Conservation (phyloP, 2,113 vertebrate species). For the Macrotus californicus region DNA sequence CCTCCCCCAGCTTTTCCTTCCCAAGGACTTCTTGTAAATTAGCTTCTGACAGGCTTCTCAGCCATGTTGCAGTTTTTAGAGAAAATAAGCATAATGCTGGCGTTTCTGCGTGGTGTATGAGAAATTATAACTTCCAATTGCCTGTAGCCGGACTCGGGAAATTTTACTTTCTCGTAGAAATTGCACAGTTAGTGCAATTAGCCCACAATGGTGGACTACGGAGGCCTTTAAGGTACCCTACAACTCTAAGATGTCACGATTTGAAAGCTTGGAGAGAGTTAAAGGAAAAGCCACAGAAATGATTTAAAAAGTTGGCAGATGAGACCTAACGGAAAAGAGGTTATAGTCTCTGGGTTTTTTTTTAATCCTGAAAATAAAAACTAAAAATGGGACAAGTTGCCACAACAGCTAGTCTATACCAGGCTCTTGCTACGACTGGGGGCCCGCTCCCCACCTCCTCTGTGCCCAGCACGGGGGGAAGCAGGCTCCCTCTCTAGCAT, state of each 20-base stretch:
- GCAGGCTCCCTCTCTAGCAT: not conserved
- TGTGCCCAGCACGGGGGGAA: not conserved
- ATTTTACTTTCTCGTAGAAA: not conserved
- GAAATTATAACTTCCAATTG: not conserved
- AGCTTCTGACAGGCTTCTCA: not conserved
- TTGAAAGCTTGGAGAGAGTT: not conserved
- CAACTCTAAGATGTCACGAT: not conserved
- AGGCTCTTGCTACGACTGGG: not conserved
- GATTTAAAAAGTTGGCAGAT: not conserved
- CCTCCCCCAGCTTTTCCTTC: not conserved
- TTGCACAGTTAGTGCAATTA: not conserved
- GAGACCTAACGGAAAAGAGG: not conserved
- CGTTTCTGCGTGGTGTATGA: not conserved
- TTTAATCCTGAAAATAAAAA: not conserved
- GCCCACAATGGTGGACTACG: not conserved
- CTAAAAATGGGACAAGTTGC: not conserved
- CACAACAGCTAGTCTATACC: rapidly evolving
- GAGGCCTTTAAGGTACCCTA: not conserved
- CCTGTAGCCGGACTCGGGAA: not conserved
- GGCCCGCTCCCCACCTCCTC: not conserved
- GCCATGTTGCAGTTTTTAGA: not conserved
- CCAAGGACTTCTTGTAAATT: not conserved
- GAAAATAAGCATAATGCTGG: not conserved
- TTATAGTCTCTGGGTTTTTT: not conserved
- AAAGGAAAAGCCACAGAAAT: not conserved